A percentile compares a stretch with the other conserved stretches of the same genome.
phyloP scores from a whole-genome alignment of 1,140 invertebrate species.

The Calliopsis andreniformis region DNA sequence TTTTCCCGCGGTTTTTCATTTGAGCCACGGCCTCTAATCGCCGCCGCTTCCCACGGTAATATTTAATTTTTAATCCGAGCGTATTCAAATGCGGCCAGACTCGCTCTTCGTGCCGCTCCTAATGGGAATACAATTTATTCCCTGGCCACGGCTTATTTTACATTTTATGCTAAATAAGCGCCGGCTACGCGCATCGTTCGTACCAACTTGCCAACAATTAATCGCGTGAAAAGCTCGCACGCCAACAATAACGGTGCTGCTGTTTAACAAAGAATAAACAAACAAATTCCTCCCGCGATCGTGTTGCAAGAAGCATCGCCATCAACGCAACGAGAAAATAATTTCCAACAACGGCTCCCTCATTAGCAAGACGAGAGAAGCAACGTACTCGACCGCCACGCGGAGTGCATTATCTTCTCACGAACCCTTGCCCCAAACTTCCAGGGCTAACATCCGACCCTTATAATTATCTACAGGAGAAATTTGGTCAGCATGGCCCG shows the following conservation, averaged over 20 bases:
- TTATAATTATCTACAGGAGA: constrained; percentile 77
- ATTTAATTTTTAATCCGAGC: constrained; percentile 78
- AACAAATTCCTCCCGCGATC: not conserved
- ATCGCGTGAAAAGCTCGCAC: constrained; percentile 30
- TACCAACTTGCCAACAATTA: constrained; percentile 54
- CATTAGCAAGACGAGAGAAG: constrained; percentile 27
- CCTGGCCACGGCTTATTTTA: constrained; percentile 76
- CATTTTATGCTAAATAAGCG: constrained; percentile 79
- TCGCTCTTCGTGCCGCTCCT: constrained; percentile 54
- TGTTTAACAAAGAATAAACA: constrained; percentile 22
- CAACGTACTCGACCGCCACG: constrained; percentile 9
- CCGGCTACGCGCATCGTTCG: constrained; percentile 39
- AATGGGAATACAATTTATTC: constrained; percentile 80
- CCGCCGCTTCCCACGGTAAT: constrained; percentile 66
- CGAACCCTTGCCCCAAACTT: constrained; percentile 33
- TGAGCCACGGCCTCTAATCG: constrained; percentile 69
- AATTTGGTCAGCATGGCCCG: constrained; percentile 77
- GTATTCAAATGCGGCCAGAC: constrained; percentile 73
- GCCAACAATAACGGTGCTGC: not conserved
- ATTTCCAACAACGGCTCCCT: not conserved
- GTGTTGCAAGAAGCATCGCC: no score
- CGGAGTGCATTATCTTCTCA: constrained; percentile 42
- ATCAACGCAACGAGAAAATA: no score
- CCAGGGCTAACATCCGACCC: constrained; percentile 68
- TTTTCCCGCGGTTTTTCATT: constrained; percentile 55